Evolutionary conservation across 2,797 vertebrate genomes (phyloP), one percentile per base, ranked within the genome.

Genomic region (Spizella passerina): DNA sequence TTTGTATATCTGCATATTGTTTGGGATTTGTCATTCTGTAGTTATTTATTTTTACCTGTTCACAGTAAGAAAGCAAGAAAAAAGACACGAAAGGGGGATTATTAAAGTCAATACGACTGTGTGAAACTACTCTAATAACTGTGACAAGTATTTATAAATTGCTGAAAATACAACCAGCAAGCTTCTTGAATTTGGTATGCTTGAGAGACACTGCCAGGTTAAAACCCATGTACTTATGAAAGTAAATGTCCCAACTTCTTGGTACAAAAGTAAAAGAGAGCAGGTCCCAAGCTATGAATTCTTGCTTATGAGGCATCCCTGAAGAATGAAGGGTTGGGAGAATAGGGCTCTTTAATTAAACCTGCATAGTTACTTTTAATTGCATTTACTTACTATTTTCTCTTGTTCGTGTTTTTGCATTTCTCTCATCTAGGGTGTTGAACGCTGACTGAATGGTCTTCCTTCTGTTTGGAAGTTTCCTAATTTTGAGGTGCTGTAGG

Each of bases 291-390:
- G 89, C 55, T 76, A 92, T 49, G 89, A 87, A 97, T 93, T 94
- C 84, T 81, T 95, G 65, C 77, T 91, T 93, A 52, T 95, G 96
- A 96, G 88, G 65, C 95, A 96, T 93, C 80, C 88, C 90, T 90
- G 70, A 96, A 96, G 96, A 96, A 96, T 93, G 90, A 91, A 93
- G 93, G 76, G 77, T 83, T 93, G 90, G 95, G 89, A 96, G 91
- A 91, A 90, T 13, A 76, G 73, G 94, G 82, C 91, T 80, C 95
- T 95, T 96, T 96, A 96, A 96, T 96, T 95, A 96, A 96, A 89
- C 47, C 87, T 81, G 66, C 90, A 84, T 96, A 15, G 82, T 93
- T 95, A 90, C 77, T 93, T 94, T 86, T 91, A 96, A 96, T 94
- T 96, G 88, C 87, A 55, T 91, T 95, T 93, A 91, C 93, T 94